phyloP scores from a whole-genome alignment of 2,797 vertebrate species.

The Thalassophryne amazonica region DNA sequence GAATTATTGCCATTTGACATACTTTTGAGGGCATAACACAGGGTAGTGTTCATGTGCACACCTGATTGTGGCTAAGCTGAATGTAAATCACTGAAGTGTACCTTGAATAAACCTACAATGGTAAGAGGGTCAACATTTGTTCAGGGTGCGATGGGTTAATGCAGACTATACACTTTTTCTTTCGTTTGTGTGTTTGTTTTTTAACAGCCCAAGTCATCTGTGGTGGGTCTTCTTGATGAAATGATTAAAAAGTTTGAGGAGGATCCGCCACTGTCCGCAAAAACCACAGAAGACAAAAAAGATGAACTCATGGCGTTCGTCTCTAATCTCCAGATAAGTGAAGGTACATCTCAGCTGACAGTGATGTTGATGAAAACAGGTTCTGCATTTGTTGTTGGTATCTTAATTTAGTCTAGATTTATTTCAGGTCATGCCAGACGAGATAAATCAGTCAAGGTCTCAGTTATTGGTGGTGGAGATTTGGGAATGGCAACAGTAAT shows the following conservation, averaged over 20 bases:
- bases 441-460: conserved; percentile 76
- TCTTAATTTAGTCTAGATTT: neutral
- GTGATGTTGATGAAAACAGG: neutral
- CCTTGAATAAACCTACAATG: too few species aligned
- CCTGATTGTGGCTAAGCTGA: too few species aligned
- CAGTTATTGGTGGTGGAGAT: conserved; percentile 92
- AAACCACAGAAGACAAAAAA: conserved; percentile 68
- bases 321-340: conserved; percentile 79
- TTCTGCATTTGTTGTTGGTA: neutral
- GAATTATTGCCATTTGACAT: too few species aligned
- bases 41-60: too few species aligned
- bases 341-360: conserved; percentile 75
- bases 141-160: too few species aligned
- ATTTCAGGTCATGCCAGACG: conserved; percentile 58
- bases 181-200: neutral
- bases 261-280: conserved; percentile 86
- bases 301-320: conserved; percentile 86
- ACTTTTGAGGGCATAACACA: too few species aligned
- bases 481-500: conserved; percentile 89
- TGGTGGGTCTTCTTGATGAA: conserved; percentile 84
- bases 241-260: conserved; percentile 93
- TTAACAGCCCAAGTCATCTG: conserved; percentile 86
- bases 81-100: too few species aligned
- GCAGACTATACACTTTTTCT: too few species aligned
- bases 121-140: too few species aligned